A percentile compares a stretch with the other conserved stretches of the same genome.
Evolutionary conservation across 2,797 vertebrate genomes (phyloP).

Genomic region (Pangasius mekongensis): DNA sequence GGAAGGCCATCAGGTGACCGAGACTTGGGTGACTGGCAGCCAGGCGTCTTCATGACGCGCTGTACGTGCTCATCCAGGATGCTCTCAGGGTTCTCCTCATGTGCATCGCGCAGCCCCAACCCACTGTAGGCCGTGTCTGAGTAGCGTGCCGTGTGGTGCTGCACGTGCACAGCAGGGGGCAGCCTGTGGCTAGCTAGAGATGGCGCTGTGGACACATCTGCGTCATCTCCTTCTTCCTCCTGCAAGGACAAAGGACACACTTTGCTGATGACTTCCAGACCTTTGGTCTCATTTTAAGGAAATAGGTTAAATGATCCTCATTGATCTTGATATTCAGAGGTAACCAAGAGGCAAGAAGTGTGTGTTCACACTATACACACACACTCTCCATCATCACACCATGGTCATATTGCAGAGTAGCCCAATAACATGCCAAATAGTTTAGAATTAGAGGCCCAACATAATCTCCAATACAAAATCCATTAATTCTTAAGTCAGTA

Average conservation of each 20-base stretch:
- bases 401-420: neutral
- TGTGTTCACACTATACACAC: too few relatives aligned
- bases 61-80: conserved; percentile 97
- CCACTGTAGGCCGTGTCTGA: conserved; percentile 80
- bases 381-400: neutral
- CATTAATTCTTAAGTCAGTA: neutral
- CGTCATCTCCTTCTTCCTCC: conserved; percentile 94
- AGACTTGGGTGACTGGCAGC: conserved; percentile 91
- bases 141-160: conserved; percentile 84
- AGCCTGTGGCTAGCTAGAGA: conserved; percentile 81
- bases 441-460: neutral
- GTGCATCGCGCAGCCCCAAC: conserved; percentile 82
- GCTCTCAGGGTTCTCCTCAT: conserved; percentile 96
- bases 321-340: neutral
- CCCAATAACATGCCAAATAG: too few relatives aligned
- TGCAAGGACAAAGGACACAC: conserved; percentile 60
- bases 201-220: conserved; percentile 74
- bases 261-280: neutral
- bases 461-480: neutral
- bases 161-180: conserved; percentile 78
- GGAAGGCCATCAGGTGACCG: conserved; percentile 85
- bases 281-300: neutral
- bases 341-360: neutral
- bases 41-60: conserved; percentile 95
- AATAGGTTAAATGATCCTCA: neutral